Conservation (phyloP, 2,113 vertebrate species). For the Microtus montanus region DNA sequence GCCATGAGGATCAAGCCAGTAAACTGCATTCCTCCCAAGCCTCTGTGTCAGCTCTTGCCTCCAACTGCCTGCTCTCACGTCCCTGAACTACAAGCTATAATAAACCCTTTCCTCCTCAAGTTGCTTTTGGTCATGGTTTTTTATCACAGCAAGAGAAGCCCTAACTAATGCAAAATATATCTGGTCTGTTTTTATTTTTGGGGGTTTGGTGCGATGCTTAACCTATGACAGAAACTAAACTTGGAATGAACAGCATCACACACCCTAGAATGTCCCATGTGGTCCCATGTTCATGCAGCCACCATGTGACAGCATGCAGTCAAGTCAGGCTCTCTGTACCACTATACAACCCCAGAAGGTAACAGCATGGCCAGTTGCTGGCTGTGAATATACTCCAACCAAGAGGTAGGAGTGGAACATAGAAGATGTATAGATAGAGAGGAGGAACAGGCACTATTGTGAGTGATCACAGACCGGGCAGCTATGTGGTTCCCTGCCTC, state of each 20-base stretch:
- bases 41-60: background rate
- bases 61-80: background rate
- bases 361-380: background rate
- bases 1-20: background rate
- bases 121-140: background rate
- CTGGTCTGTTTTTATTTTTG: background rate
- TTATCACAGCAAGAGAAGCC: background rate
- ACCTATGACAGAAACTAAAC: background rate
- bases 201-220: background rate
- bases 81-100: background rate
- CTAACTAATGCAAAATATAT: background rate
- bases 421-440: accelerated
- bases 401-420: background rate
- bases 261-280: background rate
- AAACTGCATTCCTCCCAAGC: no score
- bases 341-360: background rate
- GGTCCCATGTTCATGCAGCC: background rate
- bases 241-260: no score
- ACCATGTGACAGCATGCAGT: background rate
- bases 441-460: background rate
- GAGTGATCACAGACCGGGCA: no score
- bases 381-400: background rate
- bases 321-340: background rate
- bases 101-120: background rate
- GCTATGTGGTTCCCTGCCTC: background rate